Base-by-base conservation (phyloP, 2,113 vertebrate genomes). In the Oxyura jamaicensis region DNA sequence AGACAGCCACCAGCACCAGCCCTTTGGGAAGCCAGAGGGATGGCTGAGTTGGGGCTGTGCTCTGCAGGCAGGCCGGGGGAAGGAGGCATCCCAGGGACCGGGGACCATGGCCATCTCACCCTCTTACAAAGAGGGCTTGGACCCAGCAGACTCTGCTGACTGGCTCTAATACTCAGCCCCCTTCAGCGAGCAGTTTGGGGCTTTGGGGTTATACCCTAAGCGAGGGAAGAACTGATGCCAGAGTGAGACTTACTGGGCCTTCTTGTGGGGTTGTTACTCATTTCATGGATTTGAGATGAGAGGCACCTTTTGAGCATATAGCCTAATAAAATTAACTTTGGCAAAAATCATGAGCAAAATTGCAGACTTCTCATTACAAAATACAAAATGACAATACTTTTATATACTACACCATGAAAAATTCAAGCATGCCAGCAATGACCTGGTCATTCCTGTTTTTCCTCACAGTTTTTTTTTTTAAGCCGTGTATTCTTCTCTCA, bases 401-500 rank as follows among this genome's bases (percentile, higher is more conserved):
- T 44, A 63, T 74, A 62, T 73, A 29, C 25, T 63, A 28, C 62
- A 88, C 63, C 35, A 67, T 86, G 59, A 93, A 92, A 96, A 84
- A 59, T 31, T 75, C 59, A 93, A 83, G 82, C 78, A 68, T 81
- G 75, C 68, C 48, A 88, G 60, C 22, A 7, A 94, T 86, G 85
- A 86, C 60, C 90, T 74, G 63, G 78, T 83, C 73, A 21, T 63
- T 94, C 74, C 52, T 73, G 36, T 15, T 65, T 97, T 95, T 91
- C 83, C 83, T 90, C 93, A 96, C 48, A 87, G 59, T 89, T 55
- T 93, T 91, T 76, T 20, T 4, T 16, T 80, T 95, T 96, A 83
- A 95, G 58, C 59, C 93, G 36, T 86, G 76, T 93, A 89, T 92
- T 93, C 60, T 95, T 79, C 83, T 96, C 87, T 96, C 90, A 84